Evolutionary conservation across 2,888 invertebrate genomes (phyloP), one percentile per base, ranked within the genome.

Genomic region (Drosophila emarginata): DNA sequence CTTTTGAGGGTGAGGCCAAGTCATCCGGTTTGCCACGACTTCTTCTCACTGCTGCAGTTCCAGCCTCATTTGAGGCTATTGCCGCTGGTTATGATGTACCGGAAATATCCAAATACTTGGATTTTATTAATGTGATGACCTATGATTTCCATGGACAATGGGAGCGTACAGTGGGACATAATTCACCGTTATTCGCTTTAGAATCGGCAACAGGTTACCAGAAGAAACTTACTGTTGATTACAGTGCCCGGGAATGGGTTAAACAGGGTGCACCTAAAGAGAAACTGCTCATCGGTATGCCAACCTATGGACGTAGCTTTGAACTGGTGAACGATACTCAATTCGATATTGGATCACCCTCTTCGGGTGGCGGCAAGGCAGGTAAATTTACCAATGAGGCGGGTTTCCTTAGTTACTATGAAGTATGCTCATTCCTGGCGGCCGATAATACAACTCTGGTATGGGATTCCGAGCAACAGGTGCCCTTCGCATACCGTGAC

Each of bases 71-170:
- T 76, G 97, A 98, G 92, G 97, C 97, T 0, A 97, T 98, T 54
- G 97, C 97, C 64, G 97, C 97, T 67, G 98, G 98, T 5, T 98
- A 98, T 83, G 98, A 98, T 84, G 97, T 98, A 0, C 96, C 97
- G 0, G 98, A 98, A 92, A 97, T 98, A 77, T 96, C 97, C 4
- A 98, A 98, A 92, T 98, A 97, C 90, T 93, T 98, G 88, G 98
- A 98, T 92, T 97, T 96, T 90, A 97, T 98, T 90, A 98, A 97
- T 90, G 96, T 98, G 9, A 97, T 98, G 97, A 97, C 97, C 0
- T 98, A 98, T 89, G 98, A 98, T 91, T 98, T 98, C 94, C 97
- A 97, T 89, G 98, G 98, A 0, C 97, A 97, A 90, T 98, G 97
- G 97, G 97, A 98, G 90, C 94, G 97, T 67, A 96, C 96, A 75